Percentiles rank a stretch among this genome's conserved stretches.
Conservation (phyloP, 2,113 vertebrate species). For the Fulica atra region DNA sequence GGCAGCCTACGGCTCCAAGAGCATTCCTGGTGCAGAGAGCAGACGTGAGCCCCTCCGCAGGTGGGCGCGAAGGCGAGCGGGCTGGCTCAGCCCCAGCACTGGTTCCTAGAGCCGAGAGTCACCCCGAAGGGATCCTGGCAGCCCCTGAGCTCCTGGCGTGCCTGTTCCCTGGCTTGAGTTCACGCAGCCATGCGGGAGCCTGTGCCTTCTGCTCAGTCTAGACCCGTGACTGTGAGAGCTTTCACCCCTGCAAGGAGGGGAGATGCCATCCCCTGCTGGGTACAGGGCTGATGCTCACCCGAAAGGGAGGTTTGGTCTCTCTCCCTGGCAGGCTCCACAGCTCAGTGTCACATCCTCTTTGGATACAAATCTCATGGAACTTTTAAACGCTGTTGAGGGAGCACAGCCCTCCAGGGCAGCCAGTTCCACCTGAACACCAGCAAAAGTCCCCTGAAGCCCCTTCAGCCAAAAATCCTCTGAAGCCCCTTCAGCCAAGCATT, state of each 20-base stretch:
- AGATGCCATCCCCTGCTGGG: background rate
- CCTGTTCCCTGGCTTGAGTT: background rate
- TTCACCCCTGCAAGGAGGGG: background rate
- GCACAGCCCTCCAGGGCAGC: background rate
- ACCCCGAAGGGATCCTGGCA: background rate
- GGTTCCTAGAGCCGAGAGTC: background rate
- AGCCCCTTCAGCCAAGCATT: background rate
- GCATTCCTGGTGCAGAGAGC: background rate
- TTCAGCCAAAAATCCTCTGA: background rate
- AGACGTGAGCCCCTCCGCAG: background rate
- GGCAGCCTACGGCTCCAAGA: background rate
- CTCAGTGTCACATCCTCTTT: background rate
- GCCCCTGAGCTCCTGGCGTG: background rate
- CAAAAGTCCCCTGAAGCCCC: background rate
- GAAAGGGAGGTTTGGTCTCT: background rate
- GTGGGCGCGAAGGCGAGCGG: background rate
- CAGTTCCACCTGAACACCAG: background rate
- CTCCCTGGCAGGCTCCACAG: background rate
- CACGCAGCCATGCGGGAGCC: accelerated
- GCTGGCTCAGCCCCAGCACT: background rate
- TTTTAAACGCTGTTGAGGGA: background rate
- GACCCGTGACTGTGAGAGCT: background rate
- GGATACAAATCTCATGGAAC: background rate
- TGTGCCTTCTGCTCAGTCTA: background rate
- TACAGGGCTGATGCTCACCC: accelerated